Conservation (phyloP, 2,888 invertebrate genomes). For the Disparrhopalites patrizii region DNA sequence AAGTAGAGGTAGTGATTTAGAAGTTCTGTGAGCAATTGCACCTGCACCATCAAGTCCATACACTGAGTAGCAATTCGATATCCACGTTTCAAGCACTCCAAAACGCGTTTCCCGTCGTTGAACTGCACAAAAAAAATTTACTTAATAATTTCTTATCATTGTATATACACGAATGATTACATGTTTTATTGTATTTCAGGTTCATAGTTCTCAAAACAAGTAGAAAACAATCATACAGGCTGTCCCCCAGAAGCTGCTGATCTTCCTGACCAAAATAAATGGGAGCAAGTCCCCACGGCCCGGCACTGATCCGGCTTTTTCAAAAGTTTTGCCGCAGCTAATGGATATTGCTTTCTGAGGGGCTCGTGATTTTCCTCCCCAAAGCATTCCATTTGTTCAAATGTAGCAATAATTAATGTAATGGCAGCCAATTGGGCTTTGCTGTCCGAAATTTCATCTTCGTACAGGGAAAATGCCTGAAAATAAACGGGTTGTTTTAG, state of each 20-base stretch:
- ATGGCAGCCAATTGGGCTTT: constrained; percentile 95
- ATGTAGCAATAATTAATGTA: constrained; percentile 88
- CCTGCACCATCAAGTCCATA: constrained; percentile 94
- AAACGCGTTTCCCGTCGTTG: constrained; percentile 82
- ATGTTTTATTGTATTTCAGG: too few species aligned
- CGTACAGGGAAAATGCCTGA: constrained; percentile 91
- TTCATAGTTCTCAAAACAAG: too few species aligned
- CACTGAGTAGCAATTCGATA: constrained; percentile 94
- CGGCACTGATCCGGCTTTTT: constrained; percentile 98
- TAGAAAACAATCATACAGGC: constrained; percentile 52
- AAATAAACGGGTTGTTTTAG: constrained; percentile 33
- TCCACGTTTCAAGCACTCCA: constrained; percentile 94
- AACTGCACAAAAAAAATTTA: constrained; percentile 56
- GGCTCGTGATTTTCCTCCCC: constrained; percentile 96
- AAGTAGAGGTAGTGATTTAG: constrained; percentile 91
- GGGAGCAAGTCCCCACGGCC: constrained; percentile 88
- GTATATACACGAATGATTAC: too few species aligned
- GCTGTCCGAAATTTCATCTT: constrained; percentile 97
- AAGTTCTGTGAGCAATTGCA: constrained; percentile 91
- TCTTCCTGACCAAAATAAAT: constrained; percentile 95
- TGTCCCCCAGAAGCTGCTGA: constrained; percentile 55
- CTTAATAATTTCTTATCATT: too few species aligned
- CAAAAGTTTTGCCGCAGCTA: constrained; percentile 90
- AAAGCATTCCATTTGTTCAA: constrained; percentile 92
- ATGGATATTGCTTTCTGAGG: constrained; percentile 88